Base-by-base conservation (phyloP, 2,888 invertebrate genomes). In the Tinea semifulvella region DNA sequence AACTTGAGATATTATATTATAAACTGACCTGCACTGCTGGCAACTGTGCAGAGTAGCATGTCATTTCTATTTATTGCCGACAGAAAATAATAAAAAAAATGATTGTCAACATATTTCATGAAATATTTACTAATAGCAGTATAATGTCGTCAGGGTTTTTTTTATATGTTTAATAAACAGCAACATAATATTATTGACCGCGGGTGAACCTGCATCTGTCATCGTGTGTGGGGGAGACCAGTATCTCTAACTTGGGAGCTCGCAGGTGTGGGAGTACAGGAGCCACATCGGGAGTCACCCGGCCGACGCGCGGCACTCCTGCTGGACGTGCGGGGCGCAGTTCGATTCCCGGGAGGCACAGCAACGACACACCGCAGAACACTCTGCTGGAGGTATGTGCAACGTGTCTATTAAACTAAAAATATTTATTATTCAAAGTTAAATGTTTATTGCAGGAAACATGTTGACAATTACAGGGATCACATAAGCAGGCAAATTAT, bases 301-400 rank as follows among this genome's bases (percentile, higher is more conserved):
- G 1, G 50, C 50, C 2, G 65, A 55, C 49, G 60, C 70, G 42
- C 53, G 59, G 44, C 77, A 76, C 61, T 67, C 65, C 35, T 79
- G 77, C 61, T 79, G 79, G 79, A 61, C 70, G 47, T 79, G 79
- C 58, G 77, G 79, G 50, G 68, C 71, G 42, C 70, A 68, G 62
- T 69, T 63, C 58, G 22, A 53, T 0, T 8, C 53, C 4, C 55
- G 58, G 3, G 58, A 48, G 0, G 66, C 63, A 0, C 59, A 70
- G 42, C 53, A 50, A 13, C 57, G 55, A 3, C 65, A 65, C 48
- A 31, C 14, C 13, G 14, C 31, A 14, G 31, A 31, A 3, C 31
- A 31, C 14, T 11, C 31, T 13, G 31, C 31, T 13, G 31, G 14
- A 31, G 31, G 31, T 11, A 11, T 14, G 31, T 31, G 3, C 7